Percentiles rank a stretch among this genome's conserved stretches.
Conservation (phyloP, 2,888 invertebrate species). For the Tipula vernalis region DNA sequence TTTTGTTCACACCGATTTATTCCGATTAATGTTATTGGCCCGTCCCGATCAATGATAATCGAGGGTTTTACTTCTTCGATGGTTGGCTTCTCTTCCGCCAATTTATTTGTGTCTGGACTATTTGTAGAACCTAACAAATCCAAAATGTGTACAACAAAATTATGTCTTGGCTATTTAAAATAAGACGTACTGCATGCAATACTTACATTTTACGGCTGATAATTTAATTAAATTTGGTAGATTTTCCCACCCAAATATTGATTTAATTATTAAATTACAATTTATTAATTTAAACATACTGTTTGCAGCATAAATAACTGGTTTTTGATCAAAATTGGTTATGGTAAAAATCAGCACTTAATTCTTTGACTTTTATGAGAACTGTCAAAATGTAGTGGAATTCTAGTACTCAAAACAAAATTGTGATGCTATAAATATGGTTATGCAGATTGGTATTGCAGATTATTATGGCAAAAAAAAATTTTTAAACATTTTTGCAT, state of each 20-base stretch:
- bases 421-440: neutral
- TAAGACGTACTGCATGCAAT: neutral
- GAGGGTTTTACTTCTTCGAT: neutral
- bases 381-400: neutral
- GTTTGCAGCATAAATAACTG: neutral
- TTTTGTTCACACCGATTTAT: conserved; percentile 74
- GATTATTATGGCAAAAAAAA: neutral
- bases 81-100: neutral
- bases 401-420: neutral
- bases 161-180: neutral
- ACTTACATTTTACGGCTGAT: neutral
- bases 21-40: conserved; percentile 62
- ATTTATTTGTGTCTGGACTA: neutral
- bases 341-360: neutral
- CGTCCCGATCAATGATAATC: conserved; percentile 45
- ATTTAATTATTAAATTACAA: neutral
- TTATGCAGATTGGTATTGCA: no score
- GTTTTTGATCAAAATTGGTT: neutral
- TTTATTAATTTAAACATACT: neutral
- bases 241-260: neutral
- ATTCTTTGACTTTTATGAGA: neutral
- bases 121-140: neutral
- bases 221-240: neutral
- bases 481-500: neutral
- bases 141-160: neutral